Evolutionary conservation across 2,797 vertebrate genomes (phyloP).

Genomic region (Sparidentex hasta): DNA sequence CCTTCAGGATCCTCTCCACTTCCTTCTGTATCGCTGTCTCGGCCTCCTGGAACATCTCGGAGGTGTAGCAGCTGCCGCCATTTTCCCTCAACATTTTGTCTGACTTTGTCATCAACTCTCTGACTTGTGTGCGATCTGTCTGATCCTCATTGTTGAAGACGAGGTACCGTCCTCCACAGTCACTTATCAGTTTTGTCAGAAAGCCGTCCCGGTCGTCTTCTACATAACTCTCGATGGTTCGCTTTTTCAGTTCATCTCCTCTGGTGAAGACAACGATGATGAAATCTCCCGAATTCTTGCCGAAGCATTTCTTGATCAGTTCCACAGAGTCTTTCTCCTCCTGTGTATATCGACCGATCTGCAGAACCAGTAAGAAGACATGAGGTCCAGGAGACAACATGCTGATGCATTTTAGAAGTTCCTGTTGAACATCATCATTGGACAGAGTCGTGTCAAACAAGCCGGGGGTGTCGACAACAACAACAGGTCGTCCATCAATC

Average conservation of each 20-base stretch:
- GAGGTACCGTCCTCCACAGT: slow-evolving; percentile 54
- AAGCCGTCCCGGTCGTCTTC: no score
- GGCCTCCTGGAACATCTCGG: slow-evolving; percentile 49
- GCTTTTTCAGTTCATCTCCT: slow-evolving; percentile 19
- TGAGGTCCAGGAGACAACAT: slow-evolving; percentile 44
- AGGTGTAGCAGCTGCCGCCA: slow-evolving; percentile 43
- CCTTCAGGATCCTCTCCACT: background rate
- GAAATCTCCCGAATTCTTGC: slow-evolving; percentile 33
- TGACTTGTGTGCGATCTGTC: background rate
- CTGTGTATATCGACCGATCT: slow-evolving; percentile 21
- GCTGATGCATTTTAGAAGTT: no score
- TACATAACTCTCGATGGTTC: no score
- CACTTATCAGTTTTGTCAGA: background rate
- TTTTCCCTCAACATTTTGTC: background rate
- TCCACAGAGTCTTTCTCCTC: slow-evolving; percentile 42
- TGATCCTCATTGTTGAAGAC: background rate
- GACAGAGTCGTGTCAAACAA: no score
- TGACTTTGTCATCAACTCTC: slow-evolving; percentile 25
- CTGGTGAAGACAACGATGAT: slow-evolving; percentile 45
- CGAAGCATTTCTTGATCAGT: slow-evolving; percentile 36
- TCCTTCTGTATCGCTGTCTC: background rate
- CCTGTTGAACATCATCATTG: no score
- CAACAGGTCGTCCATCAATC: background rate
- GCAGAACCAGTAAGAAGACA: slow-evolving; percentile 54
- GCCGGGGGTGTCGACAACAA: slow-evolving; percentile 27